Base-by-base conservation (phyloP, 1,140 invertebrate genomes). In the Drosophila repletoides region DNA sequence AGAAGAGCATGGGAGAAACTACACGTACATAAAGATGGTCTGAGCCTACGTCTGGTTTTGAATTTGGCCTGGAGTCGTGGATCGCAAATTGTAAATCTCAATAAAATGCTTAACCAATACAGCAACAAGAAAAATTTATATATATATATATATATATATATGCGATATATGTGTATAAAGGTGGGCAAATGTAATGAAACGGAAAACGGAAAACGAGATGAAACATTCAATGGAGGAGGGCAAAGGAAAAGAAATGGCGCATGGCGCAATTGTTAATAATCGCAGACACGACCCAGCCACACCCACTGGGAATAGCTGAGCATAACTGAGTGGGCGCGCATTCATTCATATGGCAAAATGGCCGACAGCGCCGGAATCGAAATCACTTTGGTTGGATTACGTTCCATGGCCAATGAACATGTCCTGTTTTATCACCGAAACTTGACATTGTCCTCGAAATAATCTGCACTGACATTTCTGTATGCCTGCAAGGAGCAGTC, bases 331-430 rank as follows among this genome's bases (percentile, higher is more conserved):
- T 14, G 5, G 5, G 5, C 19, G 4, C 10, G 14, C 49, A 63
- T 63, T 63, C 58, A 72, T 64, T 76, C 77, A 73, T 68, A 60
- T 41, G 48, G 59, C 65, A 68, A 69, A 83, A 73, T 83, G 64
- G 52, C 77, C 67, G 55, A 75, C 66, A 79, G 76, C 60, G 26
- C 51, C 63, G 71, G 66, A 76, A 83, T 83, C 59, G 77, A 72
- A 81, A 81, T 81, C 77, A 83, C 77, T 81, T 81, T 83, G 72
- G 34, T 72, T 61, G 58, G 34, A 64, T 73, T 60, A 73, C 68
- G 31, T 51, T 33, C 66, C 71, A 68, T 72, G 72, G 76, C 76
- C 76, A 81, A 81, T 81, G 76, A 81, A 81, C 76, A 81, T 73
- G 77, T 76, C 77, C 49, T 53, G 58, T 59, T 51, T 34, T 76